Evolutionary conservation across 1,140 invertebrate species (phyloP), one percentile per base, ranked within the genome.

Genomic region (Hycleus phaleratus): DNA sequence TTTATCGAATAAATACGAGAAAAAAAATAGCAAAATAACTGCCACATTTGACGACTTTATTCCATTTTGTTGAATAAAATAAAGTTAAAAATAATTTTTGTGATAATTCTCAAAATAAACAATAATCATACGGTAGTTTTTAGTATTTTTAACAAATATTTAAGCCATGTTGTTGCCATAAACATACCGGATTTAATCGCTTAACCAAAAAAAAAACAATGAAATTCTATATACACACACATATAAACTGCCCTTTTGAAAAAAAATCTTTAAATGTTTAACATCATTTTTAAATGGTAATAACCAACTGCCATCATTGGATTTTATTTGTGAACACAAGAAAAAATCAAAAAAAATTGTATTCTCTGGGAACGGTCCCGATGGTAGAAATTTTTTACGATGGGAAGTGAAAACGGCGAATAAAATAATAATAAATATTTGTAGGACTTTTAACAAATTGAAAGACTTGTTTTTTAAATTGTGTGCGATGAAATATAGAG

Each of bases 391-490:
- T 18, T 18, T 18, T 18, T 18, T 18, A 18, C 18, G 18, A 18
- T 18, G 18, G 18, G 18, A 18, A 18, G 18, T 18, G 18, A 18
- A 18, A 18, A 18, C 18, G 18, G 1, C 18, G 18, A 18, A 18
- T 18, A 18, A 18, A 18, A 18, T 18, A 18, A 18, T 18, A 18
- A 18, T 18, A 18, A 18, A 18, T 18, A 18, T 18, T 18, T 18
- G 18, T 18, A 59, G 62, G 59, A 63, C 57, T 60, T 65, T 65
- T 62, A 65, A 65, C 63, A 65, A 65, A 65, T 65, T 65, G 51
- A 61, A 64, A 65, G 60, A 62, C 60, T 62, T 65, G 60, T 64
- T 62, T 62, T 56, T 5, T 5, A 65, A 65, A 65, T 65, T 62
- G 63, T 62, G 60, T 65, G 63, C 62, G 59, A 59, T 58, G 42